phyloP scores from a whole-genome alignment of 2,113 vertebrate genomes.

The Delphinapterus leucas region DNA sequence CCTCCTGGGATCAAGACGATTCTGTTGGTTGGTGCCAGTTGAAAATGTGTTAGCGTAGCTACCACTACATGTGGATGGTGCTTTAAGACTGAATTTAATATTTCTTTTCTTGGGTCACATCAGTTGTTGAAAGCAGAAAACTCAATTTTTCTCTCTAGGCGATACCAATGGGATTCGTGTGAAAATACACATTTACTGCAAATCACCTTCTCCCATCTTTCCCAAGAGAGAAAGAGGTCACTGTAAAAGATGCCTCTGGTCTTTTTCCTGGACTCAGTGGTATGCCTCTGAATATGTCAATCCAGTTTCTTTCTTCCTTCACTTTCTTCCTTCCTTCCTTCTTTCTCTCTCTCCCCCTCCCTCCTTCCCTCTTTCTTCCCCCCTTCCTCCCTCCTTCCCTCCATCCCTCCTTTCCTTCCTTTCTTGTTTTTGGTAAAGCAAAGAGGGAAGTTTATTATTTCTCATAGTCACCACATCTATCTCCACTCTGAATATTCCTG shows the following conservation, averaged over 20 bases:
- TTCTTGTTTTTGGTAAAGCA: background rate
- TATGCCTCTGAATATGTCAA: background rate
- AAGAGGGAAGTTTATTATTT: background rate
- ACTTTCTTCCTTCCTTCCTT: too few relatives aligned
- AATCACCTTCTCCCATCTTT: background rate
- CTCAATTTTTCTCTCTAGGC: background rate
- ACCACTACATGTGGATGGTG: too few relatives aligned
- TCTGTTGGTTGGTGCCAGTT: background rate
- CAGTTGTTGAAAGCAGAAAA: background rate
- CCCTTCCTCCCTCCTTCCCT: too few relatives aligned
- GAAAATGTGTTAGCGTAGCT: background rate
- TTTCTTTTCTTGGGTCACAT: background rate
- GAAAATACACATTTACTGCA: background rate
- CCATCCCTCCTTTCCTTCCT: too few relatives aligned
- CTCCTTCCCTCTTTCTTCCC: too few relatives aligned
- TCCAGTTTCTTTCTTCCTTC: too few relatives aligned
- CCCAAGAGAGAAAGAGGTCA: background rate
- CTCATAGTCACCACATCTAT: background rate
- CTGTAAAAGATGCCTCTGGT: background rate
- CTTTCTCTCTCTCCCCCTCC: too few relatives aligned
- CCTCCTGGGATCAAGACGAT: background rate
- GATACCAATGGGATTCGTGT: background rate
- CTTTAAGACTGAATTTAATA: background rate
- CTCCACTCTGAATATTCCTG: too few relatives aligned
- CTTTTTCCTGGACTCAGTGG: background rate